Evolutionary conservation across 2,797 vertebrate species (phyloP).

Genomic region (Tympanoctomys barrerae): DNA sequence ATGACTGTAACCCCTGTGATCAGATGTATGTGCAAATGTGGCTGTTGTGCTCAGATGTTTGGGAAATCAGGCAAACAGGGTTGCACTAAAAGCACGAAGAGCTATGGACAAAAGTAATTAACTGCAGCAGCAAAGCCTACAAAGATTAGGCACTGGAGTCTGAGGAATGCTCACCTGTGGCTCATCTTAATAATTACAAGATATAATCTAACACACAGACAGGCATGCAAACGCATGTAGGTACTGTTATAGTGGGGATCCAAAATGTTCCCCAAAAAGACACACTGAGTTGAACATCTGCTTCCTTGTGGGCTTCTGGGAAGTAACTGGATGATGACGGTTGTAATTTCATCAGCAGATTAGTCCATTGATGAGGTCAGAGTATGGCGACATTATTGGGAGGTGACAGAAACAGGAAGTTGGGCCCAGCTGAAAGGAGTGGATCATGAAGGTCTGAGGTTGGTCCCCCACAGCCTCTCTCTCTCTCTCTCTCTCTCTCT

Average conservation of each 20-base stretch:
- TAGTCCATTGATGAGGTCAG: neutral
- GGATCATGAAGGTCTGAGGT: neutral
- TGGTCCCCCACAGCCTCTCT: neutral
- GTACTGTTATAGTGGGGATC: neutral
- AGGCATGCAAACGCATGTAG: neutral
- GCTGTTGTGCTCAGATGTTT: neutral
- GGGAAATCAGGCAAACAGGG: slow-evolving; percentile 15
- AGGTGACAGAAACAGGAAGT: neutral
- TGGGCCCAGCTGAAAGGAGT: neutral
- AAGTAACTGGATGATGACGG: neutral
- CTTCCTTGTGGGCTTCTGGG: neutral
- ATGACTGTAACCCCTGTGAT: neutral
- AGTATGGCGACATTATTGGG: neutral
- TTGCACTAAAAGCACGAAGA: slow-evolving; percentile 4
- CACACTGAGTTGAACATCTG: neutral
- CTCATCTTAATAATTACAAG: neutral
- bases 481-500: too few relatives aligned
- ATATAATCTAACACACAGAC: neutral
- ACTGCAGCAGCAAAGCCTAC: neutral
- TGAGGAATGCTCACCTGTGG: neutral
- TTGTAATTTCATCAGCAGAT: neutral
- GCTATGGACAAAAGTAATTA: neutral
- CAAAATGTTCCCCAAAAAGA: neutral
- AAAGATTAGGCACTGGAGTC: neutral
- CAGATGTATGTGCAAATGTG: neutral